Percentiles rank a stretch among this genome's conserved stretches.
phyloP scores from a whole-genome alignment of 1,140 invertebrate genomes.

The Formica selysi region DNA sequence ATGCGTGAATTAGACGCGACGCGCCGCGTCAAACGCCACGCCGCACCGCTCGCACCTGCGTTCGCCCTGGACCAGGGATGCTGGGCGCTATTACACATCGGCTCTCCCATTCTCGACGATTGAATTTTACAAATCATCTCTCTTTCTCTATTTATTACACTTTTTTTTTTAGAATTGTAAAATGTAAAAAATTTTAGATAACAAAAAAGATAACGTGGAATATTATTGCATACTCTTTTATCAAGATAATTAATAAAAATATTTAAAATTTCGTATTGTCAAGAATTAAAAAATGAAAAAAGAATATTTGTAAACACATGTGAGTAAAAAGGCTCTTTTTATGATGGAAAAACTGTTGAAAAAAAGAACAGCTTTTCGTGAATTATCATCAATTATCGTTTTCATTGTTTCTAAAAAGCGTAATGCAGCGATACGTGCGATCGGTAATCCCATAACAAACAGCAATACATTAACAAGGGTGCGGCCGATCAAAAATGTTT shows the following conservation, averaged over 20 bases:
- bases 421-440: slow-evolving; percentile 10
- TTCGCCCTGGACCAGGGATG: slow-evolving; percentile 24
- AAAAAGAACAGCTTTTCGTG: slow-evolving; percentile 23
- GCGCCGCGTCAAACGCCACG: slow-evolving; percentile 74
- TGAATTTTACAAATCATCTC: slow-evolving; percentile 22
- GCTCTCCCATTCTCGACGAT: slow-evolving; percentile 21
- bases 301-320: neutral
- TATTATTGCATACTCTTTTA: neutral
- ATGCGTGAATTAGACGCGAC: slow-evolving; percentile 61
- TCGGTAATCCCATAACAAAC: slow-evolving; percentile 34
- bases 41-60: slow-evolving; percentile 62
- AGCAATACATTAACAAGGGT: slow-evolving; percentile 8
- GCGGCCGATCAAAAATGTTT: slow-evolving; percentile 66
- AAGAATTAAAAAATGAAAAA: neutral
- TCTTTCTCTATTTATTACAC: neutral
- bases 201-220: neutral
- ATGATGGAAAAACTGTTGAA: neutral
- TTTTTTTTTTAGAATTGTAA: neutral
- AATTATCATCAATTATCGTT: slow-evolving; percentile 34
- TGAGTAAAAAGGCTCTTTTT: neutral
- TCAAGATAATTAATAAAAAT: neutral
- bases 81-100: slow-evolving; percentile 13
- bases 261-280: neutral
- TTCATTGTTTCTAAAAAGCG: slow-evolving; percentile 34
- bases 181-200: neutral